Evolutionary conservation across 2,113 vertebrate species (phyloP), one percentile per base, ranked within the genome.

Genomic region (Thryonomys swinderianus): DNA sequence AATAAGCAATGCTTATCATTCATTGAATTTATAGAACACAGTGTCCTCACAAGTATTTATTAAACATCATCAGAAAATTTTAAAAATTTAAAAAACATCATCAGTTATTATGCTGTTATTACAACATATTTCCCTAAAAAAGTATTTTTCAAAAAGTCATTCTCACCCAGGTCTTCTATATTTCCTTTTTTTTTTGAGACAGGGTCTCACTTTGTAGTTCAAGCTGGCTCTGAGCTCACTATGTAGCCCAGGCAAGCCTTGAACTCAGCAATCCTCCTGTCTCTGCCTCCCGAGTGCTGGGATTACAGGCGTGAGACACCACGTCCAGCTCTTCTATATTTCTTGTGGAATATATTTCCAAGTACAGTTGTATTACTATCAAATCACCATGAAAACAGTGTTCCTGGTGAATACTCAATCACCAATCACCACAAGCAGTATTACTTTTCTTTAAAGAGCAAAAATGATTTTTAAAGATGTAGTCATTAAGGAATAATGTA

Each of bases 1-100:
- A 59, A 81, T 62, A 93, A 79, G 40, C 34, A 30, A 82, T 5
- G 3, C 89, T 89, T 80, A 79, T 45, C 81, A 64, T 42, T 76
- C 20, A 76, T 45, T 76, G 18, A 88, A 74, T 91, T 74, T 91
- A 83, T n/a, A 34, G 69, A 71, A 1, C 42, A 80, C 34, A 67
- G 21, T 73, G 7, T 73, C 57, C 17, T 88, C 7, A 76, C 53
- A 96, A 87, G 83, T 91, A 40, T 88, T 71, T 85, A 87, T 78
- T 40, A 92, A 45, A 48, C 40, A 51, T n/a, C n/a, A n/a, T n/a
- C n/a, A n/a, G n/a, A n/a, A n/a, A n/a, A n/a, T n/a, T n/a, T n/a
- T n/a, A n/a, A n/a, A n/a, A n/a, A n/a, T n/a, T n/a, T n/a, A n/a
- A n/a, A n/a, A n/a, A n/a, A n/a, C n/a, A n/a, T n/a, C 48, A 51